Conservation (phyloP, 2,888 invertebrate species). For the Anoplius nigerrimus region DNA sequence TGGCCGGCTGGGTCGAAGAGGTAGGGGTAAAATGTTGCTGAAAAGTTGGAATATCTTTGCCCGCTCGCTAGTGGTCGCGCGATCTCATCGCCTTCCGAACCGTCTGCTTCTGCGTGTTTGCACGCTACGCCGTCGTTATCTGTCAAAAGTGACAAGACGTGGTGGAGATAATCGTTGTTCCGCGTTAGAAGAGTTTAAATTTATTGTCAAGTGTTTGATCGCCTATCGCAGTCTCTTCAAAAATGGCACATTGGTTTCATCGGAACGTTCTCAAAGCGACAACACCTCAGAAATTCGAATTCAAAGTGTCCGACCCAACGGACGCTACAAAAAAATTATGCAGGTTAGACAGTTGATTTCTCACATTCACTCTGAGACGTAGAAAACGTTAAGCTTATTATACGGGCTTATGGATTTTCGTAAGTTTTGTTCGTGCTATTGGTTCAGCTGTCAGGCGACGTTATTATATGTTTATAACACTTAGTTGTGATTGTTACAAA, state of each 20-base stretch:
- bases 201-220: not conserved
- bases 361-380: not conserved
- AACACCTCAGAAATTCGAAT: slow-evolving; percentile 70
- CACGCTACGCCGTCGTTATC: slow-evolving; percentile 44
- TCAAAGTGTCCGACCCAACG: slow-evolving; percentile 65
- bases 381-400: not conserved
- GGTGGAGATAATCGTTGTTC: not conserved
- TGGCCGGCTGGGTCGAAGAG: too few relatives aligned
- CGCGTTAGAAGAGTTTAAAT: not conserved
- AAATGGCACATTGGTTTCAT: slow-evolving; percentile 79
- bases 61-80: too few relatives aligned
- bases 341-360: slow-evolving; percentile 72
- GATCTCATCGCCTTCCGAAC: too few relatives aligned
- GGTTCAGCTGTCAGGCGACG: slow-evolving; percentile 4
- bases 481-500: not conserved
- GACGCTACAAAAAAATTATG: slow-evolving; percentile 76
- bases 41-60: slow-evolving; percentile 44
- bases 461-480: too few relatives aligned
- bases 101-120: slow-evolving; percentile 19
- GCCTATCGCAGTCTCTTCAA: not conserved
- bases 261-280: slow-evolving; percentile 80
- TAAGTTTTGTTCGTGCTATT: too few relatives aligned
- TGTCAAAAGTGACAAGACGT: slow-evolving; percentile 44
- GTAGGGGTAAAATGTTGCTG: slow-evolving; percentile 3
- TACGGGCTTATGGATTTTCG: not conserved